Evolutionary conservation across 2,797 vertebrate genomes (phyloP), one percentile per base, ranked within the genome.

Genomic region (Florisuga fusca): DNA sequence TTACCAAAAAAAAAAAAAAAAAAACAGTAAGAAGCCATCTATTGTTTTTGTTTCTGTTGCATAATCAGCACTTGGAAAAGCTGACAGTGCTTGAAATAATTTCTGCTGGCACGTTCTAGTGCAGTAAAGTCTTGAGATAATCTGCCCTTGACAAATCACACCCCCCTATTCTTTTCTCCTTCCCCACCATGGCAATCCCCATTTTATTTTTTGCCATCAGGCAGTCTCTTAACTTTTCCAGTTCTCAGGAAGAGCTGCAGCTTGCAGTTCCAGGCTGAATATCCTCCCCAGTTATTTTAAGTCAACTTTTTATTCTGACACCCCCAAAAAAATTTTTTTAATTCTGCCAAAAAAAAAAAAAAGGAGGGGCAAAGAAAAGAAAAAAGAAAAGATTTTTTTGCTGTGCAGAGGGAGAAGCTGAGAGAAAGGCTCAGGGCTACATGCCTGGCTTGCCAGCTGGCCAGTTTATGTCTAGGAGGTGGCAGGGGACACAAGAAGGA

Each of bases 11-110:
- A 38, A 38, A 11, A 38, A 13, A 14, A 75, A 18, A 36, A 66
- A 57, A 50, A 88, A 33, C 73, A 63, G 7, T 31, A 38, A 74
- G 69, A 94, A 93, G 66, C 2, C 31, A 84, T n/a, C 80, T 43
- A 51, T 90, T 95, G 83, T 68, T 84, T 71, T 58, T 11, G 6
- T 61, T 82, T 87, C 67, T 84, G 84, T 72, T 94, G 92, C 62
- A 53, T 38, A 81, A 92, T 75, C 66, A 66, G 71, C 50, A 29
- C 38, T 94, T 41, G 48, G 71, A 73, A 87, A 76, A 75, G 48
- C 77, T 84, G 57, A 45, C 54, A 46, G n/a, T 34, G 74, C 58
- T 78, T 72, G 86, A 72, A 95, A 46, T 51, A 12, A 81, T 81
- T 95, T 84, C 62, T 69, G 64, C n/a, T 38, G 64, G 61, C 69